These are phyloP conservation scores for Dendrolimus kikuchii DNA, from an alignment of 1,140 invertebrate species.

Conservation along the genomic window DNA sequence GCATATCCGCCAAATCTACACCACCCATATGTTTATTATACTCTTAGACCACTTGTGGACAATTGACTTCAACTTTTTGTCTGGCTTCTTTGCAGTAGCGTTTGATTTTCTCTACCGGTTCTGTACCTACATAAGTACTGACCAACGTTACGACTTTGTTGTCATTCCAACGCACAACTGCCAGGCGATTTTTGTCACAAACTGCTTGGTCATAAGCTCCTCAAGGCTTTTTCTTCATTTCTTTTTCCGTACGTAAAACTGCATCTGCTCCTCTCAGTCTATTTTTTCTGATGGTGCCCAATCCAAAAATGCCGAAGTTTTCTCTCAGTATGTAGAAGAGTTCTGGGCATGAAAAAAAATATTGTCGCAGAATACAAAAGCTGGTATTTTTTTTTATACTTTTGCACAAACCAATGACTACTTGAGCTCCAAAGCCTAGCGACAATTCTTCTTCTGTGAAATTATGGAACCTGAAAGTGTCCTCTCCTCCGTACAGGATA, in stretches of 20 bases:
- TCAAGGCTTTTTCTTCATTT: slow-evolving; percentile 37
- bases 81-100: slow-evolving; percentile 1
- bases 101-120: not conserved
- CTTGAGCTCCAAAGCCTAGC: slow-evolving; percentile 21
- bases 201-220: slow-evolving; percentile 15
- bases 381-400: slow-evolving; percentile 18
- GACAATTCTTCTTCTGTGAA: slow-evolving; percentile 21
- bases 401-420: slow-evolving; percentile 20
- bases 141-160: slow-evolving; percentile 3
- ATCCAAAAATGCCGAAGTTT: slow-evolving; percentile 18
- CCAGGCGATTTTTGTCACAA: slow-evolving; percentile 24
- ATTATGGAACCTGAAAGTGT: slow-evolving; percentile 21
- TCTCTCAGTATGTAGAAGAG: slow-evolving; percentile 19
- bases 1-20: slow-evolving; percentile 5
- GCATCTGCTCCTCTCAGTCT: slow-evolving; percentile 20
- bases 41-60: slow-evolving; percentile 3
- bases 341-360: slow-evolving; percentile 24
- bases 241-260: slow-evolving; percentile 32
- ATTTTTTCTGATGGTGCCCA: slow-evolving; percentile 17
- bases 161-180: slow-evolving; percentile 2
- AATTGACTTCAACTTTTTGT: not conserved
- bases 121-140: slow-evolving; percentile 1
- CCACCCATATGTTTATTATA: slow-evolving; percentile 5
- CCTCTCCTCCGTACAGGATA: slow-evolving; percentile 38
- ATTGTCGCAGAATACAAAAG: slow-evolving; percentile 20